Base-by-base conservation (phyloP, 2,797 vertebrate species). In the Notamacropus eugenii region DNA sequence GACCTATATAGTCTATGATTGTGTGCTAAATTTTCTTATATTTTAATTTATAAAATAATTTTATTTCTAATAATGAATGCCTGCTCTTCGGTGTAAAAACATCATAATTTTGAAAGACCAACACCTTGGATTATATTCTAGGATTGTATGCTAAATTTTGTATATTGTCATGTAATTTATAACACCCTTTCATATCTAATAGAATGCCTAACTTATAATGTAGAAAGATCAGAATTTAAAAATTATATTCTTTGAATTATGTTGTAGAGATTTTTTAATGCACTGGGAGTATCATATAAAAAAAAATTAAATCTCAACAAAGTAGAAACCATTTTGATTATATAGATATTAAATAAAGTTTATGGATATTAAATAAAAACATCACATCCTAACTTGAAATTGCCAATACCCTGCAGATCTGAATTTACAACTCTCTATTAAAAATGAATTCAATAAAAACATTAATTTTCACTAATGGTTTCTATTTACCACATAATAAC, bases 11-110 rank as follows among this genome's bases (percentile, higher is more conserved):
- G 24, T 4, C 87, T 93, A 91, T 87, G 3, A 29, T 94, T 82
- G 5, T 91, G 46, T 96, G 91, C 91, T 56, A 90, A 95, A 56
- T 57, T 54, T 29, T 54, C 92, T 24, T 55, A 92, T 90, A n/a
- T 92, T 92, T 96, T 93, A 93, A 96, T 95, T 91, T 94, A 27
- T 54, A 91, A 22, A 74, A 95, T 67, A 46, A 57, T 92, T 67
- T 95, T 82, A 91, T 28, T 92, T 95, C 46, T 50, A 93, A 94
- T 0, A 92, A 12, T 74, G 56, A 92, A 82, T 24, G 8, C 74
- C 8, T 82, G 27, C 22, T 46, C 40, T n/a, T 40, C 5, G 40
- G 0, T 74, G 34, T 74, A 40, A 22, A 40, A n/a, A 46, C 24
- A 46, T 82, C 22, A 82, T 10, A 24, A 27, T n/a, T 11, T 46